Base-by-base conservation (phyloP, 2,797 vertebrate species). In the Chromobotia macracanthus region DNA sequence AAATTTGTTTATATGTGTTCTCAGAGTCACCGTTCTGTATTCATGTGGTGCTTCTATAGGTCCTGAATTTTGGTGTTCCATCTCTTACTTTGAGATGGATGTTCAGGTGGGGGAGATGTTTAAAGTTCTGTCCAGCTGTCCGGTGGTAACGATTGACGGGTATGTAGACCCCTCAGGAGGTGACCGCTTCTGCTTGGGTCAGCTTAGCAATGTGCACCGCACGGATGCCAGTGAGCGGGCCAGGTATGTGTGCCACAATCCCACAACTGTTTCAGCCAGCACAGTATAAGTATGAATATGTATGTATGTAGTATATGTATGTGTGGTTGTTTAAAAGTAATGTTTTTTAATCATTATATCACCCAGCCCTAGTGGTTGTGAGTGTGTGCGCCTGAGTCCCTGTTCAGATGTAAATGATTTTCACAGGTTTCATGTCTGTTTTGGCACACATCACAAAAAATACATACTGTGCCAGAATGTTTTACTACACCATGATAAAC, bases 21-120 rank as follows among this genome's bases (percentile, higher is more conserved):
- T 44, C 41, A 44, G 23, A 15, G 15, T 55, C 23, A 56, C 51
- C 12, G 1, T 35, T 56, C 3, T 18, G 41, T 66, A 38, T 63
- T 16, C 12, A 2, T 76, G 56, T 38, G 1, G n/a, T 74, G 60
- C 7, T 10, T 64, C 48, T 55, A 16, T 75, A 96, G 94, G 94
- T 15, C 94, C 94, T 0, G 92, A 94, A 81, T 95, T 94, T 35
- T 94, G 92, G 91, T 94, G 92, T 81, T 94, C 94, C 2, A 91
- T 94, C 68, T 93, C 93, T 10, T 95, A 93, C 82, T 95, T 95
- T 68, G 91, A 95, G 87, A 92, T 94, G 94, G 93, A 94, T 2
- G 89, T 94, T 44, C 94, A 93, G 85, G 92, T 94, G 44, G 92
- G 95, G 2, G 93, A 94, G 89, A 93, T 92, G 87, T 93, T 94